Base-by-base conservation (phyloP, 2,888 invertebrate species). In the Bombylius discolor region DNA sequence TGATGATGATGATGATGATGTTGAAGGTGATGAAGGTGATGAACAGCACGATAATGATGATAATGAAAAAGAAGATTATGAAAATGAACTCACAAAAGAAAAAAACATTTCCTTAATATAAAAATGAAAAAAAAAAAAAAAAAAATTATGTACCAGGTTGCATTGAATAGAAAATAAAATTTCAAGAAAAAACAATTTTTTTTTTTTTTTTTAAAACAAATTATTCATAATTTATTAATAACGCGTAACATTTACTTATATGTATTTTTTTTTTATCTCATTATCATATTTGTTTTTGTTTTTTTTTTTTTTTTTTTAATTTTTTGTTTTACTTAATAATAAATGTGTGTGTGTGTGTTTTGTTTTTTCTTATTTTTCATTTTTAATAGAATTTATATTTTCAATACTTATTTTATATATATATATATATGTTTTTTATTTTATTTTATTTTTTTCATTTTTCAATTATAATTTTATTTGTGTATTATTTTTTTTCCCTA, bases 191-290 rank as follows among this genome's bases (percentile, higher is more conserved):
- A 9, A 36, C 31, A 52, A 14, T 9, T 51, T 39, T 61, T 49
- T 49, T n/a, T 31, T 45, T 45, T 66, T 62, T 67, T 68, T 70
- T 71, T 70, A 70, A 71, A 71, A 71, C 71, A 72, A 72, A 70
- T 71, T 68, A 66, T 68, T 69, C 68, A 69, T 70, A 53, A 50
- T 70, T 69, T 69, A 81, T 81, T 80, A 80, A 81, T 81, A 81
- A 81, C 81, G 81, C 81, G 80, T 81, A 81, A 81, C 81, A 81
- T 81, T 72, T 70, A 70, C 68, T 70, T 69, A 69, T 71, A 71
- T 70, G 68, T 50, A 56, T 54, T 49, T 36, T 50, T 50, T 51
- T 13, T 59, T 14, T 50, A 11, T 57, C 42, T 45, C 12, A 48
- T 52, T 49, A 49, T 54, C 44, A 49, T 52, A 34, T 48, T 53